These are phyloP conservation scores for Macaria liturata DNA, from an alignment of 2,888 invertebrate species.

Conservation along the genomic window DNA sequence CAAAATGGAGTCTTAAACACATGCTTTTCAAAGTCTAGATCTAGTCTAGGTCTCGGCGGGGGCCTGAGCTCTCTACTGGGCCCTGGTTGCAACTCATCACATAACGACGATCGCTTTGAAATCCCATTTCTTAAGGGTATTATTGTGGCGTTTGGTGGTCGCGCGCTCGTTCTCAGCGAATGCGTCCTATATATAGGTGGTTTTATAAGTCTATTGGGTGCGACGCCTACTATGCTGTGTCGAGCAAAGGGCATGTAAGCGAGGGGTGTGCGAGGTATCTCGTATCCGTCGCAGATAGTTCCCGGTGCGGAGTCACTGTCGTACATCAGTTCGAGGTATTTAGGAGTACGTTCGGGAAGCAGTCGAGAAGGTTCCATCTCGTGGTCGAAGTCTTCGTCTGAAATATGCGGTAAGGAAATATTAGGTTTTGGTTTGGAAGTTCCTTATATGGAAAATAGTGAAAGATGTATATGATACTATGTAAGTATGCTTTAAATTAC, in stretches of 20 bases:
- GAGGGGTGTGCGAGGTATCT: constrained; percentile 78
- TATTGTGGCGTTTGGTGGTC: constrained; percentile 73
- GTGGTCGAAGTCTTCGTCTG: constrained; percentile 71
- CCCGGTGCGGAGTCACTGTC: constrained; percentile 76
- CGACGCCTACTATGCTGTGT: constrained; percentile 73
- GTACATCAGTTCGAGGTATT: constrained; percentile 87
- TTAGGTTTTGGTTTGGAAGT: not conserved
- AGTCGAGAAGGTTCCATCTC: constrained; percentile 72
- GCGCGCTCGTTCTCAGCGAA: constrained; percentile 56
- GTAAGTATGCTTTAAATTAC: no score
- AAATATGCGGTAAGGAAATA: constrained; percentile 1
- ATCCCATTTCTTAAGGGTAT: constrained; percentile 67
- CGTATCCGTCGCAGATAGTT: constrained; percentile 83
- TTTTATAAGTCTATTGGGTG: constrained; percentile 64
- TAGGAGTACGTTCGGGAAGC: constrained; percentile 74
- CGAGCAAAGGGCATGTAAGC: constrained; percentile 58
- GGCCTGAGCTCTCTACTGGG: constrained; percentile 39
- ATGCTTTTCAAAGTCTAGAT: constrained; percentile 55
- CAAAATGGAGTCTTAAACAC: constrained; percentile 74
- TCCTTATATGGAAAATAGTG: no score
- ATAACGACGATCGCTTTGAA: constrained; percentile 65
- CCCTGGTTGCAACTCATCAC: constrained; percentile 50
- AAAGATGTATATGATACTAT: no score
- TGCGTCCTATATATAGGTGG: constrained; percentile 62
- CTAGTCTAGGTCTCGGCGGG: constrained; percentile 37